Evolutionary conservation across 2,797 vertebrate genomes (phyloP).

Genomic region (Aeoliscus strigatus): DNA sequence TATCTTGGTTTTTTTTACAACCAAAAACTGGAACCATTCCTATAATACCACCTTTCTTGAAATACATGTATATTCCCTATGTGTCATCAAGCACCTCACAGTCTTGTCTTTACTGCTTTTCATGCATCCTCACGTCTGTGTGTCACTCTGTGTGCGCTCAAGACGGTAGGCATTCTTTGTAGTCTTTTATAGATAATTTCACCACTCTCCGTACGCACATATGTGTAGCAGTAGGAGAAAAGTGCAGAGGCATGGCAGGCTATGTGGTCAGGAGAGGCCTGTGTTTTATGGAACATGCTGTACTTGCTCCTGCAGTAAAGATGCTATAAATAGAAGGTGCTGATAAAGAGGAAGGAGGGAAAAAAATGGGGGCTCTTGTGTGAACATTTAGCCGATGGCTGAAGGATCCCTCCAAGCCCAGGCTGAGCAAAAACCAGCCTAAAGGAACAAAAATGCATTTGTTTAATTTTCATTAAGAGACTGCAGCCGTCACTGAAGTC

Average conservation of each 20-base stretch:
- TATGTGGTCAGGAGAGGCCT: slow-evolving; percentile 46
- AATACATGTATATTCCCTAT: too few relatives aligned
- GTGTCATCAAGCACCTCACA: too few relatives aligned
- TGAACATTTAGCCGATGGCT: slow-evolving; percentile 30
- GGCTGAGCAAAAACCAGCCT: slow-evolving; percentile 26
- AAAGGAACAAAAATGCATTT: too few relatives aligned
- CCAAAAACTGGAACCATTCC: too few relatives aligned
- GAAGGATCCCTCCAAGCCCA: slow-evolving; percentile 28
- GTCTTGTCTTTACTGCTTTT: too few relatives aligned
- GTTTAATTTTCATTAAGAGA: too few relatives aligned
- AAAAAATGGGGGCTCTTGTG: slow-evolving; percentile 34
- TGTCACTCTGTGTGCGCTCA: too few relatives aligned
- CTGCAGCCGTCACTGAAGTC: too few relatives aligned
- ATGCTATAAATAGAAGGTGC: slow-evolving; percentile 67
- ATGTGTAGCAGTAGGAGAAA: slow-evolving; percentile 18
- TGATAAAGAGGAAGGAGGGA: slow-evolving; percentile 54
- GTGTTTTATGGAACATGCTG: slow-evolving; percentile 62
- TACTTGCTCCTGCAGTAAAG: slow-evolving; percentile 56
- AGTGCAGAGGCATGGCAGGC: slow-evolving; percentile 39
- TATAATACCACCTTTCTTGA: too few relatives aligned
- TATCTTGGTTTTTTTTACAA: too few relatives aligned
- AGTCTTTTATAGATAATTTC: slow-evolving; percentile 19
- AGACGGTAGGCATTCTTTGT: too few relatives aligned
- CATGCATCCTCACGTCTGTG: too few relatives aligned
- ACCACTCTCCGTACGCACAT: slow-evolving; percentile 2